Percentiles rank a stretch among this genome's conserved stretches.
Conservation (phyloP, 2,113 vertebrate genomes). For the Gymnobelideus leadbeateri region DNA sequence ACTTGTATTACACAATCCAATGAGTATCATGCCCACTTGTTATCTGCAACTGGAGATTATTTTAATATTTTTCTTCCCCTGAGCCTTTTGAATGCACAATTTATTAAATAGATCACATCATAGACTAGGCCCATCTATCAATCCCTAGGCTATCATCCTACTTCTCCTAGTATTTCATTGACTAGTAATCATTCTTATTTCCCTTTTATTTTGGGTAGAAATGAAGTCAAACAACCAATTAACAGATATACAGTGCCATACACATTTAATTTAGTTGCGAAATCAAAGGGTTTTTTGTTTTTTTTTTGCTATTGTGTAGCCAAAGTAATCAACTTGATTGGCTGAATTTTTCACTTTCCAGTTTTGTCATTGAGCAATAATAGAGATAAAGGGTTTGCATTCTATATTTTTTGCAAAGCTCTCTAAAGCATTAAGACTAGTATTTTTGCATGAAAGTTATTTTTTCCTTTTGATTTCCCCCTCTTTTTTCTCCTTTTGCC, state of each 20-base stretch:
- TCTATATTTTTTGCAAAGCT: neutral
- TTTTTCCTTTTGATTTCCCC: neutral
- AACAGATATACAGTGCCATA: neutral
- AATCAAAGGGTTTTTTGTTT: neutral
- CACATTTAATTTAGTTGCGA: neutral
- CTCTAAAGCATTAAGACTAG: neutral
- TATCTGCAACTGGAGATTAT: neutral
- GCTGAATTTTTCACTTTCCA: neutral
- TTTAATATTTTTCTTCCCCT: neutral
- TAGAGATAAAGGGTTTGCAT: neutral
- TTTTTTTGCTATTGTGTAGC: neutral
- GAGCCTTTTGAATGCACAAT: conserved; percentile 14
- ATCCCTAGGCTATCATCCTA: neutral
- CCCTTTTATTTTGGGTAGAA: neutral
- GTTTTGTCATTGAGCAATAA: neutral
- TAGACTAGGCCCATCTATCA: neutral
- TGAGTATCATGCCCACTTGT: neutral
- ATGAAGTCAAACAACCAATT: neutral
- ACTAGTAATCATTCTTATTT: neutral
- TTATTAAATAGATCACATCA: neutral
- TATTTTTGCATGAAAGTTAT: neutral
- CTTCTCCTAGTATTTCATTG: neutral
- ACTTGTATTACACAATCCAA: neutral
- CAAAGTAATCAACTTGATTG: neutral
- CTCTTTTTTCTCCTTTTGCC: neutral